Conservation (phyloP, 2,113 vertebrate species). For the Anarrhichthys ocellatus region DNA sequence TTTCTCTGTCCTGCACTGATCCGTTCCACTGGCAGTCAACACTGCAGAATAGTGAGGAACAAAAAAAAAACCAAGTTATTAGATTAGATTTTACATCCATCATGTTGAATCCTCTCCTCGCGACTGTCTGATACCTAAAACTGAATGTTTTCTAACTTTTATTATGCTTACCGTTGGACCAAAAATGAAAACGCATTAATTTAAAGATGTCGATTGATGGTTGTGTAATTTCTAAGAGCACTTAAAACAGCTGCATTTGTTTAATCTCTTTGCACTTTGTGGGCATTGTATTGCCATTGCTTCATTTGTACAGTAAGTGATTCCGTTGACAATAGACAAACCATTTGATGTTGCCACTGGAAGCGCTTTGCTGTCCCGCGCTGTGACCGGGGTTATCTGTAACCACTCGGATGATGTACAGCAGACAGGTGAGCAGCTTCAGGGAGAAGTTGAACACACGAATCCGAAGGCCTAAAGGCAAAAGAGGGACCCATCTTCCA, state of each 20-base stretch:
- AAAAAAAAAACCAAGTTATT: not conserved
- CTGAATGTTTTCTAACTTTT: not conserved
- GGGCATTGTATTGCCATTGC: not conserved
- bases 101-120: not conserved
- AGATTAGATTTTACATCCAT: not conserved
- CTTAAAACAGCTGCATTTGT: too few species aligned
- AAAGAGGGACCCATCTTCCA: not conserved
- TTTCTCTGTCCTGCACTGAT: conserved; percentile 77
- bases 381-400: conserved; percentile 86
- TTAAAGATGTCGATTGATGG: not conserved
- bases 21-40: conserved; percentile 77
- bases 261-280: not conserved
- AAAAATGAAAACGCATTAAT: not conserved
- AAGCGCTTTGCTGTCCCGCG: conserved; percentile 42
- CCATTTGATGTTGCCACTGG: conserved; percentile 73
- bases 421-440: conserved; percentile 95
- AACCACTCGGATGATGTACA: conserved; percentile 94
- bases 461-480: conserved; percentile 89
- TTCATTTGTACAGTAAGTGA: not conserved
- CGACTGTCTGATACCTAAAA: not conserved
- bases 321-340: conserved; percentile 37
- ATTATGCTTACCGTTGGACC: not conserved
- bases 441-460: conserved; percentile 96
- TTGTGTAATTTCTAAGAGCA: not conserved
- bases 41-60: conserved; percentile 49